Base-by-base conservation (phyloP, 2,888 invertebrate species). In the Lamproptera curius region DNA sequence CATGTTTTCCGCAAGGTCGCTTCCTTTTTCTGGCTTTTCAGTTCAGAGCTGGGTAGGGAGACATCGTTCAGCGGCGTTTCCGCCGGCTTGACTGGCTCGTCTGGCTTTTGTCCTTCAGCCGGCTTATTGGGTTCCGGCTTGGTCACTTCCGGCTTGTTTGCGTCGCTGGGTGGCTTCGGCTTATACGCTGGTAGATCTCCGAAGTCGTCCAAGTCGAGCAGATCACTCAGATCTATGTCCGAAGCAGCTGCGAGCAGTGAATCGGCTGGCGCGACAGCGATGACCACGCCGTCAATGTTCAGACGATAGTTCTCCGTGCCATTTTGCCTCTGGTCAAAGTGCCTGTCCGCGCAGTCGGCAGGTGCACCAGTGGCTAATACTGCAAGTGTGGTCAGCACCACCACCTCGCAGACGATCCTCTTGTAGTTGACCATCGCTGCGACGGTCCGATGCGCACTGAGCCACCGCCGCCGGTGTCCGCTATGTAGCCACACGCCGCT, bases 271-370 rank as follows among this genome's bases (percentile, higher is more conserved):
- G 92, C 91, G 34, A 92, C 80, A 1, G 92, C 91, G 23, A 93
- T 75, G 10, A 92, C 89, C n/a, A 93, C 83, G 10, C 92, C 93
- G 60, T 92, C 91, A 41, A 95, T 86, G 65, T 90, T 91, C 8
- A 95, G 76, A 13, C 93, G 87, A 55, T 91, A 90, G 79, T 95
- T 95, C 61, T 93, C 94, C 0, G 91, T 85, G 1, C 95, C 95
- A 66, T 94, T 94, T 70, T 95, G 95, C 5, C 94, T 80, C 67
- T 95, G 94, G 73, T 95, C 94, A 54, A 84, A 79, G 15, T 81
- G 55, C 40, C 76, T 51, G 31, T 67, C 65, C 9, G 54, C 51
- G 42, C 59, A 57, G 51, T 75, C 72, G 2, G 68, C 59, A 2
- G 77, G 70, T 0, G 83, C 79, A 0, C 73, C 68, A 1, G 59